Base-by-base conservation (phyloP, 1,140 invertebrate species). In the Zaprionus ornatus region DNA sequence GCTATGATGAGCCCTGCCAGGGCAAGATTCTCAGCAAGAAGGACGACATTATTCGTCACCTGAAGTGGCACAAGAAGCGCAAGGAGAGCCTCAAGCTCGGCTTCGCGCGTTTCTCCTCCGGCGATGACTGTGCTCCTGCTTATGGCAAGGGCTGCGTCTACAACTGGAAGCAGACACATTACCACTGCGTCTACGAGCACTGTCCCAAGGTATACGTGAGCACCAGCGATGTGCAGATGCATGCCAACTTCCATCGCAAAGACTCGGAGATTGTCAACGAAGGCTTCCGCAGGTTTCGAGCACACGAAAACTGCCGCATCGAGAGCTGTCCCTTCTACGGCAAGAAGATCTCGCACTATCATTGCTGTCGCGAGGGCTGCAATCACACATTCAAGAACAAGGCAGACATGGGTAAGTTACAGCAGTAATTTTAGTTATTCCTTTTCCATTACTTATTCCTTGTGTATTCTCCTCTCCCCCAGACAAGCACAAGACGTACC, bases 401-500 rank as follows among this genome's bases (percentile, higher is more conserved):
- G 93, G 98, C 98, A 82, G 98, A 99, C 93, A 99, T 99, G 98
- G 98, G 98, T 99, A 94, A 95, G 96, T 76, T 45, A 2, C 6
- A 17, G 40, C n/a, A 45, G 40, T 2, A 19, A 35, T 23, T 1
- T 37, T 10, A 21, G 32, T 4, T 40, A 17, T 32, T 9, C 29
- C 29, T 1, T 17, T 27, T 45, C 7, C 6, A 4, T 32, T 29
- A 3, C 17, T 63, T 29, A 52, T 17, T 55, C 27, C 25, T 54
- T 12, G 52, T 40, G 54, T 12, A 9, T 1, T n/a, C 4, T 23
- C 10, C 40, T 7, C 21, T 37, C 17, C 10, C n/a, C 1, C 94
- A 99, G 98, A 99, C 94, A 99, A 99, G 94, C 99, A 99, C 94
- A 99, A 99, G 92, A 97, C 98, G 0, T 99, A 99, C 90, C 99